phyloP scores from a whole-genome alignment of 2,888 invertebrate species.

The Oxyteleia sp. region DNA sequence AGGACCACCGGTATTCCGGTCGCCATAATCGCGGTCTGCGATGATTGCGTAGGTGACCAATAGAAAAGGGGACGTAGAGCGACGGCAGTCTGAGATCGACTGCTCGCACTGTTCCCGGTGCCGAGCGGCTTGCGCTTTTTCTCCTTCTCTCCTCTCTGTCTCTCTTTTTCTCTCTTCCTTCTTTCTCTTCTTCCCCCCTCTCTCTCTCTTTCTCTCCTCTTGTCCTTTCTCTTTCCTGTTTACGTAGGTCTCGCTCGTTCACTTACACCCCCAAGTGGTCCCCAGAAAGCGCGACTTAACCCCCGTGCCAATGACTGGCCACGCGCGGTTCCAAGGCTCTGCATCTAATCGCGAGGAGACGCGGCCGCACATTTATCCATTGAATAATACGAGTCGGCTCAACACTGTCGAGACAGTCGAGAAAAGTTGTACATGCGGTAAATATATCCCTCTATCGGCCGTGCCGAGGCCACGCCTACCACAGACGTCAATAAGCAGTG shows the following conservation, averaged over 20 bases:
- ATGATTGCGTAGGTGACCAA: conserved; percentile 1
- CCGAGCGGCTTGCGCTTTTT: background rate
- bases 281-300: conserved; percentile 71
- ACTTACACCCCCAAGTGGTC: conserved; percentile 52
- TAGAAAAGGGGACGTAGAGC: conserved; percentile 27
- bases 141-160: too few relatives aligned
- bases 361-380: conserved; percentile 82
- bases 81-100: conserved; percentile 38
- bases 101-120: conserved; percentile 47
- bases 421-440: conserved; percentile 82
- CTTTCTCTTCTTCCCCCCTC: conserved; percentile 1
- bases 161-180: conserved; percentile 20
- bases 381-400: conserved; percentile 79
- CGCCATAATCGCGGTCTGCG: conserved; percentile 49
- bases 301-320: conserved; percentile 81
- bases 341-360: conserved; percentile 79
- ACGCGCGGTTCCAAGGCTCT: conserved; percentile 80
- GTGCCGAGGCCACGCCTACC: conserved; percentile 87
- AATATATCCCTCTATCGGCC: conserved; percentile 84
- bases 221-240: conserved; percentile 18
- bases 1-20: conserved; percentile 57
- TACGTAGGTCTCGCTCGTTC: conserved; percentile 24
- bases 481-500: conserved; percentile 87
- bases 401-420: conserved; percentile 75
- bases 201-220: conserved; percentile 20